phyloP scores from a whole-genome alignment of 2,113 vertebrate species.

The Oplegnathus fasciatus region DNA sequence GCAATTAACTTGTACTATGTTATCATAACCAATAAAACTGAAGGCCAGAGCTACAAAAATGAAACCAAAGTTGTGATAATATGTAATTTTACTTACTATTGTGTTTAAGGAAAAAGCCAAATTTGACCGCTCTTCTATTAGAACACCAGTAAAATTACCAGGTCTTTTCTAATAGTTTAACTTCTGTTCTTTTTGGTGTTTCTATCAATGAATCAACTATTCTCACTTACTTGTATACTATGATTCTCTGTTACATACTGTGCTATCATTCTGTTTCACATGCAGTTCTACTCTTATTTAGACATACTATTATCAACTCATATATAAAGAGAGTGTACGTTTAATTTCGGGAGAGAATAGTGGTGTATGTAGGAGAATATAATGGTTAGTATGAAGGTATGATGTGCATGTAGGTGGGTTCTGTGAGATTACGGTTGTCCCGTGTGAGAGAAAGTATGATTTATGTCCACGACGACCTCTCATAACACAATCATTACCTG shows the following conservation, averaged over 20 bases:
- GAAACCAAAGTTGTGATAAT: no score
- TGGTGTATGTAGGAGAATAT: no score
- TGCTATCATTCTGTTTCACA: no score
- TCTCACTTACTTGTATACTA: background rate
- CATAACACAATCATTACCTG: slow-evolving; percentile 57
- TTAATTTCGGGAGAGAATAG: no score
- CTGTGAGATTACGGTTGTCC: background rate
- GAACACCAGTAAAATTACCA: no score
- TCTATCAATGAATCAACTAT: background rate
- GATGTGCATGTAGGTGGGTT: background rate
- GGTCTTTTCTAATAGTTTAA: no score
- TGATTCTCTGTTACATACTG: background rate
- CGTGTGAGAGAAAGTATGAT: slow-evolving; percentile 31
- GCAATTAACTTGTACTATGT: background rate
- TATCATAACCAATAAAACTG: background rate
- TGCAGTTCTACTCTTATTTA: background rate
- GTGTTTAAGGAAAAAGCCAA: background rate
- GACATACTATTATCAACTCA: no score
- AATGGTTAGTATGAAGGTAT: background rate
- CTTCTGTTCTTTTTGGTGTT: no score
- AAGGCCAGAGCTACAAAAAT: background rate
- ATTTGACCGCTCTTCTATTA: no score
- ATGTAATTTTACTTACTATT: background rate
- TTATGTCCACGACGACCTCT: slow-evolving; percentile 37
- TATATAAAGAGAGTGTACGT: background rate